Evolutionary conservation across 1,140 invertebrate species (phyloP).

Genomic region (Aleiodes sp.): DNA sequence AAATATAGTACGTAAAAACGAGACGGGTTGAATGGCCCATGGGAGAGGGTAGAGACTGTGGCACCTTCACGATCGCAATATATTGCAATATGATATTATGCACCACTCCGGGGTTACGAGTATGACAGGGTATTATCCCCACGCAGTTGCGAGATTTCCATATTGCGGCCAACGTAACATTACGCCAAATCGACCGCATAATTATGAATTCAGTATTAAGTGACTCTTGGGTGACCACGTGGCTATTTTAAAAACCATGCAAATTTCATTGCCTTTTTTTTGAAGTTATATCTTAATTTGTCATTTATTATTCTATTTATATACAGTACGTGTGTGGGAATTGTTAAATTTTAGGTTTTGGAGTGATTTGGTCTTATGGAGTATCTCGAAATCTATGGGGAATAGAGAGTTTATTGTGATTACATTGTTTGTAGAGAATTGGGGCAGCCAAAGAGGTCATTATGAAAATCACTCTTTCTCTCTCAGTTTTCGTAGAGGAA

Average conservation of each 20-base stretch:
- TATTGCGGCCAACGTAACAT: slow-evolving; percentile 53
- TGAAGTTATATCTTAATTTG: neutral
- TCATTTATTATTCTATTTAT: neutral
- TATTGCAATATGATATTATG: slow-evolving; percentile 59
- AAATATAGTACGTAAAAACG: slow-evolving; percentile 2
- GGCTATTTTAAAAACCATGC: neutral
- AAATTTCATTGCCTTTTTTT: neutral
- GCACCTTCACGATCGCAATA: slow-evolving; percentile 48
- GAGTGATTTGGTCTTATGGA: too few species aligned
- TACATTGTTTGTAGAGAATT: too few species aligned
- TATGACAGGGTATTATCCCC: slow-evolving; percentile 60
- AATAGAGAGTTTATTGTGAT: too few species aligned
- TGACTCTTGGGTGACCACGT: slow-evolving; percentile 18
- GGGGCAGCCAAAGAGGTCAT: too few species aligned
- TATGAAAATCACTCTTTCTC: too few species aligned
- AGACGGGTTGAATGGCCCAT: slow-evolving; percentile 42
- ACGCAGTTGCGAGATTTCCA: slow-evolving; percentile 57
- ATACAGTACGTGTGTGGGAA: too few species aligned
- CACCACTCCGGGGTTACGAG: slow-evolving; percentile 45
- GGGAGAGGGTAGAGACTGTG: too few species aligned
- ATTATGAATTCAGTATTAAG: slow-evolving; percentile 51
- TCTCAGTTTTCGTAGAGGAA: too few species aligned
- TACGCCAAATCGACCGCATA: slow-evolving; percentile 54
- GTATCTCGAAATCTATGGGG: too few species aligned
- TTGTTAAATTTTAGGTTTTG: too few species aligned